phyloP scores from a whole-genome alignment of 2,797 vertebrate species.

The Valencia hispanica region DNA sequence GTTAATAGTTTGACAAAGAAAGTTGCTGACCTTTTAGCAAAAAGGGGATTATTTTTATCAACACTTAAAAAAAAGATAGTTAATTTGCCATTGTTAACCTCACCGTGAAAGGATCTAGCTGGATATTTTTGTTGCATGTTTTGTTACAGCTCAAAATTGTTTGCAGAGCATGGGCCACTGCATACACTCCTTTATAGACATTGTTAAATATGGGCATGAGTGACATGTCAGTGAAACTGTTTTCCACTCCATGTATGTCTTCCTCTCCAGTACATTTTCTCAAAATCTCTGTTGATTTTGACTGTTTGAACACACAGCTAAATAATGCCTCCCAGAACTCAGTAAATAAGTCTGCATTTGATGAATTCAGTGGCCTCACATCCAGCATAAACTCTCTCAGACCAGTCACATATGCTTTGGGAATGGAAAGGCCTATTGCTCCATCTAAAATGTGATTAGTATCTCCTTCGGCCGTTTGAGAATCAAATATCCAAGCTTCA shows the following conservation, averaged over 20 bases:
- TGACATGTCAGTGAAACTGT: conserved; percentile 53
- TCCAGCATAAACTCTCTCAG: conserved; percentile 1
- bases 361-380: conserved; percentile 8
- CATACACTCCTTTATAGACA: conserved; percentile 66
- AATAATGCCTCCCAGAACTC: conserved; percentile 10
- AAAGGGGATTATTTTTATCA: neutral
- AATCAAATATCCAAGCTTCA: conserved; percentile 13
- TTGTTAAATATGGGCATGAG: conserved; percentile 29
- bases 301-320: neutral
- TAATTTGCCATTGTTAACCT: neutral
- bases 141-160: conserved; percentile 52
- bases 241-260: conserved; percentile 2
- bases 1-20: neutral
- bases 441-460: conserved; percentile 3
- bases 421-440: conserved; percentile 7
- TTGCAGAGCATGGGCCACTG: conserved; percentile 72
- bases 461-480: conserved; percentile 6
- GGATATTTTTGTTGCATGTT: conserved; percentile 51
- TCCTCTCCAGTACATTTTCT: conserved; percentile 4
- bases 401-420: neutral
- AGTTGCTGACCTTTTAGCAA: neutral
- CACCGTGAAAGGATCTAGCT: neutral
- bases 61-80: neutral
- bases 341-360: neutral
- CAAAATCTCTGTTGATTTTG: neutral